phyloP scores from a whole-genome alignment of 2,797 vertebrate species.

The Potorous gilbertii region DNA sequence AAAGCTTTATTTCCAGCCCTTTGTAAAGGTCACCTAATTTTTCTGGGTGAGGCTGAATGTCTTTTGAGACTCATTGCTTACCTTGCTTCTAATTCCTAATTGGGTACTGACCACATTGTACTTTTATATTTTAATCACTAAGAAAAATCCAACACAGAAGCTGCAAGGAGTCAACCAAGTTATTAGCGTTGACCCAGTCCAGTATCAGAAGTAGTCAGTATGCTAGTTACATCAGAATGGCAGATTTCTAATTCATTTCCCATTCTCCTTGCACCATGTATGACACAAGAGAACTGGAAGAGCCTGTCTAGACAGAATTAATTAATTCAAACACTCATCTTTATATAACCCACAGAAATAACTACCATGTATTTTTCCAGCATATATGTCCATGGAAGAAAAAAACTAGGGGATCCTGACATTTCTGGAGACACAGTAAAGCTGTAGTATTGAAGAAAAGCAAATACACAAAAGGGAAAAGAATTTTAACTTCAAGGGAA shows the following conservation, averaged over 20 bases:
- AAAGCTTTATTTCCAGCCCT: constrained; percentile 71
- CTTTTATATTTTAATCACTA: constrained; percentile 53
- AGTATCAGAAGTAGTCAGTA: constrained; percentile 38
- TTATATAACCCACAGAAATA: constrained; percentile 69
- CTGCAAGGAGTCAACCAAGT: constrained; percentile 46
- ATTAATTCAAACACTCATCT: constrained; percentile 53
- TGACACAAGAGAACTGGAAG: constrained; percentile 39
- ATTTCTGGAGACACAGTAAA: constrained; percentile 64
- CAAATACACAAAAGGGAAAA: constrained; percentile 43
- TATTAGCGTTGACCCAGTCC: constrained; percentile 20
- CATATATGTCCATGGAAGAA: constrained; percentile 70
- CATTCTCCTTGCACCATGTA: constrained; percentile 41
- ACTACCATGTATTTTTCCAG: constrained; percentile 47
- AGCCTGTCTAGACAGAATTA: constrained; percentile 67
- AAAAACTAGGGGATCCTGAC: constrained; percentile 60
- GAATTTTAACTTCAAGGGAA: constrained; percentile 40
- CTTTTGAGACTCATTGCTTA: constrained; percentile 73
- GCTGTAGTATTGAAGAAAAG: constrained; percentile 24
- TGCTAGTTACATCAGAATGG: constrained; percentile 59
- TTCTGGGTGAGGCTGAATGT: constrained; percentile 59
- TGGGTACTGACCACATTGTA: constrained; percentile 65
- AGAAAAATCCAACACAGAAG: constrained; percentile 71
- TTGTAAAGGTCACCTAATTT: constrained; percentile 70
- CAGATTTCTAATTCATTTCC: constrained; percentile 45
- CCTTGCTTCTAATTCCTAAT: constrained; percentile 66